These are phyloP conservation scores for Helleia helle DNA, from an alignment of 2,888 invertebrate genomes.

Conservation along the genomic window DNA sequence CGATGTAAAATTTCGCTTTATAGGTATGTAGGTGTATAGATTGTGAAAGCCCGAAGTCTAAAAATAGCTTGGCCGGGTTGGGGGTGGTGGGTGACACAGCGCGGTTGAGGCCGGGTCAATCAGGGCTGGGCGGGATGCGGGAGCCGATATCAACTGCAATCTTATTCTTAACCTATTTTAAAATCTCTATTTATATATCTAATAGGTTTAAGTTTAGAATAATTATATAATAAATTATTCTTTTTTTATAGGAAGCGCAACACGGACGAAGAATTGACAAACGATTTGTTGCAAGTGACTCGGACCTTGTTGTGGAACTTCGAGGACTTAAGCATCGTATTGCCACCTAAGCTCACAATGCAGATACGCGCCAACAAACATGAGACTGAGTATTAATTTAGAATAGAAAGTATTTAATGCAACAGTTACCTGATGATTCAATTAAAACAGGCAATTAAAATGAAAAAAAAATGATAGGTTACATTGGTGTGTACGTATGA, in stretches of 20 bases:
- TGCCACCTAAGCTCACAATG: conserved; percentile 62
- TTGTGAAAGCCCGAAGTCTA: conserved; percentile 54
- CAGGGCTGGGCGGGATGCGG: conserved; percentile 36
- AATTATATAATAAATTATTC: no score
- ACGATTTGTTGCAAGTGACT: conserved; percentile 77
- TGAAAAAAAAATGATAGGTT: conserved; percentile 25
- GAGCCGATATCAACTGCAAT: conserved; percentile 29
- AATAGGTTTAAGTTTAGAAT: conserved; percentile 2
- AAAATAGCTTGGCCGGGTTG: conserved; percentile 65
- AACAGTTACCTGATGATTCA: conserved; percentile 34
- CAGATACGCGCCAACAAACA: conserved; percentile 58
- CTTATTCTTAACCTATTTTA: conserved; percentile 26
- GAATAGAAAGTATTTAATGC: conserved; percentile 47
- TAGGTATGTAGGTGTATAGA: conserved; percentile 33
- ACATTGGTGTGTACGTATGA: conserved; percentile 9
- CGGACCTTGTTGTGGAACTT: conserved; percentile 76
- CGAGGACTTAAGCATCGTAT: conserved; percentile 77
- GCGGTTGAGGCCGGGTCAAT: conserved; percentile 62
- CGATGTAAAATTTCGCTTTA: conserved; percentile 21
- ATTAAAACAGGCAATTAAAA: conserved; percentile 29
- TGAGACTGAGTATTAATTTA: conserved; percentile 70
- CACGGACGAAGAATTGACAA: conserved; percentile 71
- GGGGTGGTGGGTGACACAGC: conserved; percentile 60
- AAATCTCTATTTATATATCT: conserved; percentile 8
- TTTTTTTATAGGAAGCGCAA: conserved; percentile 42